Conservation (phyloP, 2,113 vertebrate genomes). For the Pterocles gutturalis region DNA sequence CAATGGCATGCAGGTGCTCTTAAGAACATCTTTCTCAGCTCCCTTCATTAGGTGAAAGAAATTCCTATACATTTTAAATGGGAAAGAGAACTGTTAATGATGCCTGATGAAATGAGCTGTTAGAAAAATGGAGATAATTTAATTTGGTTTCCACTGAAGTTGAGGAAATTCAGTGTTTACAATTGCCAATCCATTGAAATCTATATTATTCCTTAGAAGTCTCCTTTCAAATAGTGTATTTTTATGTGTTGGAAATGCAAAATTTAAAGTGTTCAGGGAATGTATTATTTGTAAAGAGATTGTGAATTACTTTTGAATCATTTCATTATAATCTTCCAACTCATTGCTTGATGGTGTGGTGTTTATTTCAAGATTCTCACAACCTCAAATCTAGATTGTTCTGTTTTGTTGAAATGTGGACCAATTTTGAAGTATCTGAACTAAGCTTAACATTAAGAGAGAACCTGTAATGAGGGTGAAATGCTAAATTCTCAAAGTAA, state of each 20-base stretch:
- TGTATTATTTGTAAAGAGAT: not conserved
- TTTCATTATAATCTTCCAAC: not conserved
- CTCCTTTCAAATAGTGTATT: not conserved
- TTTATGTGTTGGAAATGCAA: not conserved
- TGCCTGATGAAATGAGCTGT: not conserved
- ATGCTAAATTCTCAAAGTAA: not conserved
- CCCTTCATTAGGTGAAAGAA: not conserved
- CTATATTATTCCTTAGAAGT: not conserved
- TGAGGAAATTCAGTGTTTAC: not conserved
- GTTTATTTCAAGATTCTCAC: not conserved
- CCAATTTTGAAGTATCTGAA: not conserved
- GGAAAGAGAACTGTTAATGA: not conserved
- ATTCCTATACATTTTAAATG: rapidly evolving
- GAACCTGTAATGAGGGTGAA: not conserved
- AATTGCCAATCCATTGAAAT: not conserved
- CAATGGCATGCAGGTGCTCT: not conserved
- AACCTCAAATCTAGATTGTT: not conserved
- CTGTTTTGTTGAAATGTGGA: not conserved
- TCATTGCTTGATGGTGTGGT: not conserved
- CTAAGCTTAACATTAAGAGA: not conserved
- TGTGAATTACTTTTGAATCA: not conserved
- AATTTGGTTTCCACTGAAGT: not conserved
- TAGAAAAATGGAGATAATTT: not conserved
- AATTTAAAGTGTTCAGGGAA: not conserved
- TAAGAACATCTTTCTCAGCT: not conserved